Evolutionary conservation across 2,797 vertebrate genomes (phyloP), one percentile per base, ranked within the genome.

Genomic region (Scomberomorus guttatus): DNA sequence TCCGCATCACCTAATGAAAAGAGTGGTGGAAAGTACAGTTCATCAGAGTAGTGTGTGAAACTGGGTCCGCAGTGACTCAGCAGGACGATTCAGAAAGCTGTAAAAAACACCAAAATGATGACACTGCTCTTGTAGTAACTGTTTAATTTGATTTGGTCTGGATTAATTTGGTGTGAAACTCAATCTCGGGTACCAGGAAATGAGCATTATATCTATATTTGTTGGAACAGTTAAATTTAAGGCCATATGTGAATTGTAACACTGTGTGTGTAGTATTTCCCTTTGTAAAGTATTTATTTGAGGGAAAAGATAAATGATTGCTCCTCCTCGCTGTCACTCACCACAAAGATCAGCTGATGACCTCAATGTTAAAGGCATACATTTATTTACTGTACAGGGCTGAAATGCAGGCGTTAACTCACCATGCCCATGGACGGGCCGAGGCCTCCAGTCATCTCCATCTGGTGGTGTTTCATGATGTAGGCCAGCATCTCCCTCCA

Each of bases 371-470:
- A 50, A 66, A 69, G 5, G 4, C 8, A n/a, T 48, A 11, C 0
- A 25, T 72, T 2, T 61, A 2, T 85, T 25, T 4, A 48, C 46
- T 60, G 8, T 70, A 13, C 27, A 44, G n/a, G n/a, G 39, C 7
- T 70, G 1, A 63, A 22, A 58, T 9, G 46, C 10, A 32, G 55
- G 22, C 17, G 63, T 62, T 3, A 81, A 71, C 94, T 88, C 81
- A 99, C 98, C 97, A 97, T 96, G 90, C 96, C 98, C 1, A 74
- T 65, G 0, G 97, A 96, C n/a, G 97, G 96, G 11, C 98, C 98
- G 4, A 99, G 91, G 48, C 98, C 98, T 2, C 98, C 98, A 0
- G 95, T 91, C 72, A 99, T 96, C 92, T 99, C 98, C 3, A 98
- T 96, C 57, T 83, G 55, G 0, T 97, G 94, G 25, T 95, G 91